Evolutionary conservation across 2,888 invertebrate genomes (phyloP).

Genomic region (Platerodrilus igneus): DNA sequence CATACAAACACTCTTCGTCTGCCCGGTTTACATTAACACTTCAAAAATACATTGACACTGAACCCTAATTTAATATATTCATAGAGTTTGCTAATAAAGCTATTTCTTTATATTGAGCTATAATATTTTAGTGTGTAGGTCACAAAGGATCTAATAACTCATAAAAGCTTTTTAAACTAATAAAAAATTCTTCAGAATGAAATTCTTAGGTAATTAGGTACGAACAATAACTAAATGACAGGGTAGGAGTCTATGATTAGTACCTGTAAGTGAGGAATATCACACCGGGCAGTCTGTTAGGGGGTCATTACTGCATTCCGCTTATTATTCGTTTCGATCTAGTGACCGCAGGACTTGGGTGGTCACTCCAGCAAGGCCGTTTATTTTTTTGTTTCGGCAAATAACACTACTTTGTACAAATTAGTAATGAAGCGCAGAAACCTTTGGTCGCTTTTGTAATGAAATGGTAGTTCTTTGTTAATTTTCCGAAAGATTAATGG

Average conservation of each 20-base stretch:
- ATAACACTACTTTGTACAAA: constrained; percentile 25
- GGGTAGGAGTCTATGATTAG: constrained; percentile 33
- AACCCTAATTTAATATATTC: no score
- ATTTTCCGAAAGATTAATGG: no score
- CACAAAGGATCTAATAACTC: no score
- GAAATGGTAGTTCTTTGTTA: no score
- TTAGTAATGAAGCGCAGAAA: constrained; percentile 23
- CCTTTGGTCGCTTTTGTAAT: constrained; percentile 18
- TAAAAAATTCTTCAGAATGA: constrained; percentile 19
- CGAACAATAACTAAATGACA: constrained; percentile 35
- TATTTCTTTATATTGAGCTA: no score
- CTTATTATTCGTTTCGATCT: constrained; percentile 15
- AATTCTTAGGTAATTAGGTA: constrained; percentile 26
- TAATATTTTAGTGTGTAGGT: no score
- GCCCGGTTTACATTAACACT: no score
- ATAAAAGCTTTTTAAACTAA: no score
- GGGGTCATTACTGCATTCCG: constrained; percentile 23
- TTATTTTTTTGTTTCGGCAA: constrained; percentile 21
- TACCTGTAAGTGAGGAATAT: constrained; percentile 35
- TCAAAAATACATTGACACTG: no score
- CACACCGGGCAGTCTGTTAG: constrained; percentile 33
- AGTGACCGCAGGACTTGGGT: constrained; percentile 29
- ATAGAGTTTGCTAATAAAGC: no score
- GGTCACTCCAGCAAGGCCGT: constrained; percentile 28
- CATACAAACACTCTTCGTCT: constrained; percentile 18